Evolutionary conservation across 2,888 invertebrate genomes (phyloP).

Genomic region (Philonicus albiceps): DNA sequence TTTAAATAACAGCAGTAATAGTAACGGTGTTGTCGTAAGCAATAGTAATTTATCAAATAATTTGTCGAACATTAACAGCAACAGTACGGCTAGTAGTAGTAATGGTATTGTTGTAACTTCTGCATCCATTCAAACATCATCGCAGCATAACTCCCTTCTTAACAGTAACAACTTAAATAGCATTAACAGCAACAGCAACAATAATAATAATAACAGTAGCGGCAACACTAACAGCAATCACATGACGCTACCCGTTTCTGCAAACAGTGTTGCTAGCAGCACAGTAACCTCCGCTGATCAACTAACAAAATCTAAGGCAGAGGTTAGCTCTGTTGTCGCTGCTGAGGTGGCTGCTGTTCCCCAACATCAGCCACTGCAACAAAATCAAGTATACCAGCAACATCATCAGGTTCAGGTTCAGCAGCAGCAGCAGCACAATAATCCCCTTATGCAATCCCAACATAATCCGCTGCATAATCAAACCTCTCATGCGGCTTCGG

Average conservation of each 20-base stretch:
- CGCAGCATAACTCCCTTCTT: constrained; percentile 34
- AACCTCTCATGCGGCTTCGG: constrained; percentile 44
- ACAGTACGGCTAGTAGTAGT: constrained; percentile 46
- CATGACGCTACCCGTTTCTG: constrained; percentile 21
- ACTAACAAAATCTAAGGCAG: neutral
- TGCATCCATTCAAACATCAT: constrained; percentile 43
- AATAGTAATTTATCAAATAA: constrained; percentile 49
- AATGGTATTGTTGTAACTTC: constrained; percentile 49
- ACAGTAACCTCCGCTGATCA: constrained; percentile 15
- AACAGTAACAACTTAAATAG: constrained; percentile 46
- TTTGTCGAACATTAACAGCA: constrained; percentile 47
- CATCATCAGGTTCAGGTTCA: constrained; percentile 37
- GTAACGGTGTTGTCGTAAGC: constrained; percentile 53
- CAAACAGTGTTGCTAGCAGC: constrained; percentile 29
- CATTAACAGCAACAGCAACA: constrained; percentile 49
- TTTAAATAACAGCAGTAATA: constrained; percentile 53
- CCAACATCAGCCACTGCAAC: neutral
- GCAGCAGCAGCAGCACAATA: constrained; percentile 17
- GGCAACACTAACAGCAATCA: constrained; percentile 41
- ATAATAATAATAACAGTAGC: constrained; percentile 48
- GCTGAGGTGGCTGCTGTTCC: constrained; percentile 10
- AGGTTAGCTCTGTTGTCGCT: neutral
- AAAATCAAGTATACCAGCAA: constrained; percentile 28
- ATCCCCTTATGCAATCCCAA: neutral
- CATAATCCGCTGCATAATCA: constrained; percentile 37